phyloP scores from a whole-genome alignment of 2,113 vertebrate species.

The Macheiramphus alcinus region DNA sequence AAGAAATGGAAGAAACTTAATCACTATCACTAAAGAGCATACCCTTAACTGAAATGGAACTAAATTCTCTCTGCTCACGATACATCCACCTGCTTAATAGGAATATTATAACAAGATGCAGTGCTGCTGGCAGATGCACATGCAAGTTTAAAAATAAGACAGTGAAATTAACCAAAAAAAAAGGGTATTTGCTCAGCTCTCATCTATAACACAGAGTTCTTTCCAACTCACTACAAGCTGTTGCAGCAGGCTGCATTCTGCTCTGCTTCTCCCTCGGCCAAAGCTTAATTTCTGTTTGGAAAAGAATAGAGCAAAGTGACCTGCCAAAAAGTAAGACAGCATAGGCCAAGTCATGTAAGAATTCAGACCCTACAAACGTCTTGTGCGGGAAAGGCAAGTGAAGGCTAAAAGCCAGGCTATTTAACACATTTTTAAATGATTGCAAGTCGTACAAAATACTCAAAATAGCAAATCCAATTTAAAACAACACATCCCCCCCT shows the following conservation, averaged over 20 bases:
- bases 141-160: conserved; percentile 58
- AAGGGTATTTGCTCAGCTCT: conserved; percentile 40
- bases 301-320: conserved; percentile 50
- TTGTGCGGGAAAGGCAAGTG: neutral
- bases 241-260: conserved; percentile 58
- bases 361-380: neutral
- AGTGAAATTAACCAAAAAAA: conserved; percentile 34
- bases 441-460: neutral
- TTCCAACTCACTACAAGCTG: conserved; percentile 65
- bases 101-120: conserved; percentile 35
- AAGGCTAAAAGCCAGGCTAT: neutral
- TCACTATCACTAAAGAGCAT: neutral
- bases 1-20: neutral
- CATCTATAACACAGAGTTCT: conserved; percentile 56
- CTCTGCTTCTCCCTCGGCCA: conserved; percentile 38
- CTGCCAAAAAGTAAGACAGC: conserved; percentile 36
- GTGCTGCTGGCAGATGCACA: conserved; percentile 38
- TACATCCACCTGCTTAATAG: conserved; percentile 55
- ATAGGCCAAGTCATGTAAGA: conserved; percentile 29
- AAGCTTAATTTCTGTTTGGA: conserved; percentile 54
- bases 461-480: neutral
- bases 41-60: neutral
- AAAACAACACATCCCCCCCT: neutral
- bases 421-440: neutral
- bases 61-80: neutral